Evolutionary conservation across 2,888 invertebrate species (phyloP), one percentile per base, ranked within the genome.

Genomic region (Brachycybe producta): DNA sequence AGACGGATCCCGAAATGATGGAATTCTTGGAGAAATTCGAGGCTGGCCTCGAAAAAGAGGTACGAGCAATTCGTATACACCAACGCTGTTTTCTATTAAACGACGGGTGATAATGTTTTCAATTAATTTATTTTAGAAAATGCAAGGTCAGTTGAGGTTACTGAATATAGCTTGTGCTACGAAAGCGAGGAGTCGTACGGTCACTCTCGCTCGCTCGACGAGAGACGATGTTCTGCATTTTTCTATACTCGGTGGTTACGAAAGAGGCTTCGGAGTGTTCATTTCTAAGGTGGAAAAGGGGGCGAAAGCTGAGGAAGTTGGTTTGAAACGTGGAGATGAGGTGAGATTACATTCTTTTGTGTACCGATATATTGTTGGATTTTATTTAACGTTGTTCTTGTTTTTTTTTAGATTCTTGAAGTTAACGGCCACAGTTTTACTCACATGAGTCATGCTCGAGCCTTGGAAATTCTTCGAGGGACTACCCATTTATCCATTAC

Each of bases 401-500:
- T 27, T 51, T 53, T 53, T 36, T 58, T 58, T 45, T 59, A 72
- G 74, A 87, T 98, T 55, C 73, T 97, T 58, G 94, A 95, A 72
- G 94, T 98, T 1, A 99, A 98, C 68, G 92, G 94, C 26, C 90
- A 94, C 66, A 91, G 86, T 62, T 92, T 97, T 67, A 84, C 87
- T 63, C 88, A 90, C 69, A 87, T 97, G 42, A 85, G 83, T 60
- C 84, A 88, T 66, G 80, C 83, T 41, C 80, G 84, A 63, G 95
- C 97, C 8, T 74, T 94, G 68, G 95, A 97, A 70, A 82, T 95
- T 55, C 76, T 98, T 15, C 78, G 84, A 57, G 84, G 88, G 52
- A 87, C 92, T 43, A 98, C 95, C 43, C 97, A 97, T 72, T 74
- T 98, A 54, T 87, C 90, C 67, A 85, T 98, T 59, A 88, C 90